phyloP scores from a whole-genome alignment of 2,797 vertebrate species.

The Ctenopoma kingsleyae region DNA sequence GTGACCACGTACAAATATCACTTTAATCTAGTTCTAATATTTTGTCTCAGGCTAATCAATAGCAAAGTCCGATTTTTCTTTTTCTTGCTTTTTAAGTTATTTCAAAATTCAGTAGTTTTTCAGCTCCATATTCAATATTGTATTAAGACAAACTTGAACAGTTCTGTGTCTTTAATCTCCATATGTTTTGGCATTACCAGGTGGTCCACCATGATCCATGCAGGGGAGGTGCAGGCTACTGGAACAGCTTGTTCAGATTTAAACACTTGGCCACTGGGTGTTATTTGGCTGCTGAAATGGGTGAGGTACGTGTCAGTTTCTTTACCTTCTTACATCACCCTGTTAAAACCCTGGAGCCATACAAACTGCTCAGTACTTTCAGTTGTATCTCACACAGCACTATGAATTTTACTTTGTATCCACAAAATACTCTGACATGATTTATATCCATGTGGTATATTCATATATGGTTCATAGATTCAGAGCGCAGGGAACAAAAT shows the following conservation, averaged over 20 bases:
- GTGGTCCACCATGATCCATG: slow-evolving; percentile 98
- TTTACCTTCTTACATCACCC: not conserved
- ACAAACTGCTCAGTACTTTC: not conserved
- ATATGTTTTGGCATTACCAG: slow-evolving; percentile 69
- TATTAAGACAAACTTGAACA: too few species aligned
- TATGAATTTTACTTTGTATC: not conserved
- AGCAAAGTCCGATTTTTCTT: too few species aligned
- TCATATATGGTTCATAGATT: not conserved
- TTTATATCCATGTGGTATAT: not conserved
- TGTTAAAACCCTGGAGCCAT: not conserved
- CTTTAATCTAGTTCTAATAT: too few species aligned
- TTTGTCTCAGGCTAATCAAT: too few species aligned
- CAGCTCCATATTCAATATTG: too few species aligned
- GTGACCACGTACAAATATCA: too few species aligned
- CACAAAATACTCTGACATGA: too few species aligned
- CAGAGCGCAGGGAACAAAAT: not conserved
- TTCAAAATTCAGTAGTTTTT: too few species aligned
- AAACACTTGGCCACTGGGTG: slow-evolving; percentile 98
- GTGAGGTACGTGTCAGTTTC: slow-evolving; percentile 71
- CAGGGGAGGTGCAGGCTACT: slow-evolving; percentile 96
- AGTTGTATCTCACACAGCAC: not conserved
- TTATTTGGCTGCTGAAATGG: slow-evolving; percentile 96
- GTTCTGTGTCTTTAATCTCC: not conserved
- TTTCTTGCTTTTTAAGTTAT: too few species aligned
- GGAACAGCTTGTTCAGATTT: slow-evolving; percentile 99